Base-by-base conservation (phyloP, 1,140 invertebrate genomes). In the Drosophila simulans region DNA sequence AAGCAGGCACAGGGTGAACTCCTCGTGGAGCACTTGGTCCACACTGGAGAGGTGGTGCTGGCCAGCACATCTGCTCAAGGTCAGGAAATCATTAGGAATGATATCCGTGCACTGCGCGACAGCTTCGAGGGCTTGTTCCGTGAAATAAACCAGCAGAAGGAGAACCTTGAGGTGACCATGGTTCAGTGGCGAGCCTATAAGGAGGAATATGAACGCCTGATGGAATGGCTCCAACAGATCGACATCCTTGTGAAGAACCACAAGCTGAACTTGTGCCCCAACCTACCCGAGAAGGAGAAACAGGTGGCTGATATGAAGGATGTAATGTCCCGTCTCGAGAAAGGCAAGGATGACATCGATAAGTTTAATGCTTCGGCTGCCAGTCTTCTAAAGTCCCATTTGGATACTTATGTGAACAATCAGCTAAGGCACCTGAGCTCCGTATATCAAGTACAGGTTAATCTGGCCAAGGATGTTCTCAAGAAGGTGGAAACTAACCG, bases 151-250 rank as follows among this genome's bases (percentile, higher is more conserved):
- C 94, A 96, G 83, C 96, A 98, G 92, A 97, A 98, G 85, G 95
- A 96, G 66, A 95, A 97, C 92, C 90, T 98, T 17, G 97, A 97
- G 93, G 94, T 94, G 13, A 97, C 96, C 11, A 95, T 98, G 54
- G 94, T 95, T 40, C 96, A 97, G 84, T 97, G 97, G 96, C 94
- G 96, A 59, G 96, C 97, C 60, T 98, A 97, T 92, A 98, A 98
- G 92, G 97, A 98, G 83, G 97, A 98, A 92, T 97, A 97, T 91
- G 97, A 98, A 92, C 94, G 96, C 59, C 92, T 98, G 8, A 97
- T 97, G 60, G 97, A 98, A 90, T 99, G 98, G 98, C 92, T 99
- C 42, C 97, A 98, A 92, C 97, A 98, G 89, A 97, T 97, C 85
- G 97, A 98, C 86, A 97, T 98, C 74, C 94, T 98, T 13, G 95